A percentile compares a stretch with the other conserved stretches of the same genome.
These are phyloP conservation scores for Parasteatoda tepidariorum DNA, from an alignment of 1,140 invertebrate species.

Conservation along the genomic window DNA sequence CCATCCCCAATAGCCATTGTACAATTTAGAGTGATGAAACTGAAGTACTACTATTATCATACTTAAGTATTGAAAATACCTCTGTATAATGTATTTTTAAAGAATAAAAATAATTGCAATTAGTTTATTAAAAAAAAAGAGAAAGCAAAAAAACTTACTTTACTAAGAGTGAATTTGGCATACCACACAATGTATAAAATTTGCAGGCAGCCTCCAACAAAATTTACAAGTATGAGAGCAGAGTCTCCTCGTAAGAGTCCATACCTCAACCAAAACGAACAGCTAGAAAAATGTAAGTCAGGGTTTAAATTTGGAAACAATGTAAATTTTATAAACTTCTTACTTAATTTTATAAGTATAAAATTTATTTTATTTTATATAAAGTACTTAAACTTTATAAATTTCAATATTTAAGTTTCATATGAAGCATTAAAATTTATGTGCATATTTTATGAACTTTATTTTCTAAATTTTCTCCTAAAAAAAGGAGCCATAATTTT, in stretches of 20 bases:
- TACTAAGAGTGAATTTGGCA: slow-evolving; percentile 75
- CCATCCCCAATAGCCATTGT: too few species aligned
- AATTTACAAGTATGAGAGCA: slow-evolving; percentile 77
- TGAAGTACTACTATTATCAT: too few species aligned
- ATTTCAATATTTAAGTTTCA: neutral
- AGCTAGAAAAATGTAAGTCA: slow-evolving; percentile 69
- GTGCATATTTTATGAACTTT: too few species aligned
- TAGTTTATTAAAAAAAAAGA: neutral
- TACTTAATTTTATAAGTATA: too few species aligned
- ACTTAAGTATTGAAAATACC: too few species aligned
- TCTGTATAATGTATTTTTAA: too few species aligned
- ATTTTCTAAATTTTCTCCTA: too few species aligned
- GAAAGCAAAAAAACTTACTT: slow-evolving; percentile 66
- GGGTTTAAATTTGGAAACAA: neutral
- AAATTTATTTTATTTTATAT: too few species aligned
- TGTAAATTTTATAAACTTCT: neutral
- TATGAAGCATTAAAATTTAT: neutral
- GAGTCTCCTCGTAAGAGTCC: slow-evolving; percentile 76
- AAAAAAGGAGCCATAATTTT: too few species aligned
- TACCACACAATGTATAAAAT: slow-evolving; percentile 75
- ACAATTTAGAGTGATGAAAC: too few species aligned
- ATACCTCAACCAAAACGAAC: slow-evolving; percentile 78
- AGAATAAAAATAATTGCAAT: too few species aligned
- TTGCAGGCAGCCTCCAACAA: slow-evolving; percentile 76
- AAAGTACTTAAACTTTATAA: neutral